Evolutionary conservation across 2,888 invertebrate species (phyloP), one percentile per base, ranked within the genome.

Genomic region (Sphinx pinastri): DNA sequence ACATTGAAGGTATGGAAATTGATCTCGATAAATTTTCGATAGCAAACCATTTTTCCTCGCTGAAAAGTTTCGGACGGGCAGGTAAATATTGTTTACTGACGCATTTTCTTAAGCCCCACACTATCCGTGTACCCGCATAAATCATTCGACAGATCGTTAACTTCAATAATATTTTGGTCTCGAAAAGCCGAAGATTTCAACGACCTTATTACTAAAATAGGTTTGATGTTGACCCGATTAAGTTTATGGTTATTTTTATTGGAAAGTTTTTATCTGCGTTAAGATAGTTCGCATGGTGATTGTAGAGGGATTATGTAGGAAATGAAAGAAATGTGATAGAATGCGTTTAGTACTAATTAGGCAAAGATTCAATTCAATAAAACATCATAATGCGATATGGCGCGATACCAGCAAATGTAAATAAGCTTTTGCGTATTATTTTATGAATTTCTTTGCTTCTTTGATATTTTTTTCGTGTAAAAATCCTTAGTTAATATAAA

Each of bases 101-200:
- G 59, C 74, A 73, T 78, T 78, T 79, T 78, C 76, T 74, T 76
- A 73, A 72, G 72, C 6, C 38, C 68, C 63, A 71, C 63, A 71
- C 73, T 73, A 73, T 75, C 73, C 71, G 69, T 72, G 69, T 71
- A 75, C 70, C 76, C 73, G 71, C 77, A 79, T 81, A 79, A 81
- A 80, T 79, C 80, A 81, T 81, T 79, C 74, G 77, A 73, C 55
- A 71, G 74, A 73, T 76, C 74, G 77, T 75, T 71, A 75, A 73
- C 60, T 75, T 77, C 72, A 77, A 80, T 77, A 77, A 80, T 77
- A 79, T 78, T 80, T 78, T 74, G 70, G 71, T 67, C 74, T 68
- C 59, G 71, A 68, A 70, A 69, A 71, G 60, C 19, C 68, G 47
- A 51, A 49, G 59, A 38, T 51, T 58, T 68, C 31, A n/a, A n/a